A percentile compares a stretch with the other conserved stretches of the same genome.
These are phyloP conservation scores for Deladenus siricidicola DNA, from an alignment of 2,888 invertebrate genomes.

Conservation along the genomic window DNA sequence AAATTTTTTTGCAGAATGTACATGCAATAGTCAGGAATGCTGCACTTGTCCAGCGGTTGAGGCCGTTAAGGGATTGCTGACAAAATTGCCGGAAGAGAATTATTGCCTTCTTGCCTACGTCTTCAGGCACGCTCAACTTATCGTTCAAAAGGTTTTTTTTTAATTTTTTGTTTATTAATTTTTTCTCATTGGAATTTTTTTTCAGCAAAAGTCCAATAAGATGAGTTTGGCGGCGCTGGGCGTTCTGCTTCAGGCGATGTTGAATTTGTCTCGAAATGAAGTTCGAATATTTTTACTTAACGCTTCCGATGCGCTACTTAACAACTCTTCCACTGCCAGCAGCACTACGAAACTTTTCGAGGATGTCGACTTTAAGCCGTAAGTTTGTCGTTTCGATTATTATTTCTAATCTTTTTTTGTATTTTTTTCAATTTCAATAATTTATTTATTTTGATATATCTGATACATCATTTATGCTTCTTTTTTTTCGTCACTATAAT, in stretches of 20 bases:
- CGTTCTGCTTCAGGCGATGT: slow-evolving; percentile 46
- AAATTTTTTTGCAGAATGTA: slow-evolving; percentile 29
- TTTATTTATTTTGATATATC: too few species aligned
- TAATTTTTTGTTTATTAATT: not conserved
- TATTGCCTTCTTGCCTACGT: slow-evolving; percentile 42
- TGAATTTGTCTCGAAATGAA: slow-evolving; percentile 36
- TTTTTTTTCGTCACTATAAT: not conserved
- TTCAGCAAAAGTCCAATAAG: slow-evolving; percentile 47
- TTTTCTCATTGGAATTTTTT: slow-evolving; percentile 4
- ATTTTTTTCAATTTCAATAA: slow-evolving; percentile 1
- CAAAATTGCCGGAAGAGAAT: slow-evolving; percentile 30
- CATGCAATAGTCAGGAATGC: slow-evolving; percentile 17
- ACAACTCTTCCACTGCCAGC: slow-evolving; percentile 2
- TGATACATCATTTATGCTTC: too few species aligned
- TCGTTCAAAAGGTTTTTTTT: slow-evolving; percentile 35
- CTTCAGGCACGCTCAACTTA: slow-evolving; percentile 45
- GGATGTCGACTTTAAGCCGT: slow-evolving; percentile 21
- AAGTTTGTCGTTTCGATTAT: slow-evolving; percentile 8
- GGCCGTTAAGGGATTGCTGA: slow-evolving; percentile 23
- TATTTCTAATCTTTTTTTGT: not conserved
- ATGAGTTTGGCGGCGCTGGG: slow-evolving; percentile 51
- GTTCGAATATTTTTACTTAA: slow-evolving; percentile 31
- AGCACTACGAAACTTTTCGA: slow-evolving; percentile 18
- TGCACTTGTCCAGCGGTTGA: slow-evolving; percentile 27
- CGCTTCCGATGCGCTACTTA: too few species aligned